These are phyloP conservation scores for Flexamia atlantica DNA, from an alignment of 2,888 invertebrate genomes.

Conservation along the genomic window DNA sequence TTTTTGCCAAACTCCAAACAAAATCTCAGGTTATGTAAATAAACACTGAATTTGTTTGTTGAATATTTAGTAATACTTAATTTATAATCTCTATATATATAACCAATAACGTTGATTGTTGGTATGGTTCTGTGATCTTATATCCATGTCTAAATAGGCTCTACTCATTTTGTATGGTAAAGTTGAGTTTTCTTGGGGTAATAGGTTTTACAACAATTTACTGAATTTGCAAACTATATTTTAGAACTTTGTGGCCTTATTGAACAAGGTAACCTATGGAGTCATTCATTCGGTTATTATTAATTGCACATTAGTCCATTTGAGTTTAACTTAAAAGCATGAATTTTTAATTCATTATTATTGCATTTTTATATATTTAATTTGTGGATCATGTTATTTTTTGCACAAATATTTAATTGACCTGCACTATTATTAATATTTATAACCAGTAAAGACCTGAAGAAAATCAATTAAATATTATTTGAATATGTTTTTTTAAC, in stretches of 20 bases:
- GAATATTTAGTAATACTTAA: no score
- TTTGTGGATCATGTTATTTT: constrained; percentile 2
- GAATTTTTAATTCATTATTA: background rate
- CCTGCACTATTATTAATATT: background rate
- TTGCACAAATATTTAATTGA: constrained; percentile 31
- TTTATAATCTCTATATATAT: no score
- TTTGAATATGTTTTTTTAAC: background rate
- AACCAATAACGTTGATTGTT: no score
- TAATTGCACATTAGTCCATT: background rate
- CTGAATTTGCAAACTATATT: background rate
- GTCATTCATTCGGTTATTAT: background rate
- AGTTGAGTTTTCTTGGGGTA: no score
- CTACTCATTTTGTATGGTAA: background rate
- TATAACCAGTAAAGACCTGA: background rate
- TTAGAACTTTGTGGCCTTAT: constrained; percentile 26
- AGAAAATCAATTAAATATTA: background rate
- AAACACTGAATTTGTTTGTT: no score
- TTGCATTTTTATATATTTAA: background rate
- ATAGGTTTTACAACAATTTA: no score
- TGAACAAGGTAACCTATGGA: constrained; percentile 31
- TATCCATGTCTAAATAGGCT: background rate
- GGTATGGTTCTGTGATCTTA: constrained; percentile 2
- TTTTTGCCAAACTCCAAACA: no score
- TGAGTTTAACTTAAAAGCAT: constrained; percentile 12
- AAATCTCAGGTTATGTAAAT: no score